Base-by-base conservation (phyloP, 2,888 invertebrate species). In the Drosophila vallismaia region DNA sequence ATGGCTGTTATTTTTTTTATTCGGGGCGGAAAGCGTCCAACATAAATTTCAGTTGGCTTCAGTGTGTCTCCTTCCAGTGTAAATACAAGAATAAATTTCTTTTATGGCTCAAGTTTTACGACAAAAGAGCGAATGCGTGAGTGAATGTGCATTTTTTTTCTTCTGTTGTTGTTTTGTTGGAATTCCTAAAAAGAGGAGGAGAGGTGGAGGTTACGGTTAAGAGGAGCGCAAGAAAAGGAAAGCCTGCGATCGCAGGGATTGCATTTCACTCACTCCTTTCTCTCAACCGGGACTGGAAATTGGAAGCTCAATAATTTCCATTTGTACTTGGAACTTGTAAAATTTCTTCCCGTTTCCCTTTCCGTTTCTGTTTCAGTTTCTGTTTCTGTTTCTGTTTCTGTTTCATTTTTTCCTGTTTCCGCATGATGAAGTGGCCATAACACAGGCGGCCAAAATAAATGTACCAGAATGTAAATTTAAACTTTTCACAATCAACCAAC, bases 381-480 rank as follows among this genome's bases (percentile, higher is more conserved):
- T 19, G 19, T 19, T 19, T 19, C 19, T 19, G 19, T 19, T 19
- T 19, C 19, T 19, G 19, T 19, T 19, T 19, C 19, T 19, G 19
- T 19, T 19, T 19, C 19, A 57, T 45, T 50, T 63, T 71, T 72
- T 24, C 44, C 44, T 36, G 19, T 33, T 29, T 50, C 50, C 33
- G 33, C 33, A 28, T 67, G 74, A 71, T 81, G 75, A 73, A 82
- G 68, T 80, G 84, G 80, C 86, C 51, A 82, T 75, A 82, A 85
- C 63, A 59, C 31, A 45, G 31, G 56, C 49, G 68, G 44, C 56
- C 73, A 75, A 72, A 85, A 73, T 69, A 64, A 82, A 58, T 71
- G 71, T 67, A 62, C 12, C 71, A 74, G 62, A 85, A 82, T 86
- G 84, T 82, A 82, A 86, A 82, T 82, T 86, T 81, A 72, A 79